Evolutionary conservation across 2,888 invertebrate species (phyloP).

Genomic region (Nemapogon koenigi): DNA sequence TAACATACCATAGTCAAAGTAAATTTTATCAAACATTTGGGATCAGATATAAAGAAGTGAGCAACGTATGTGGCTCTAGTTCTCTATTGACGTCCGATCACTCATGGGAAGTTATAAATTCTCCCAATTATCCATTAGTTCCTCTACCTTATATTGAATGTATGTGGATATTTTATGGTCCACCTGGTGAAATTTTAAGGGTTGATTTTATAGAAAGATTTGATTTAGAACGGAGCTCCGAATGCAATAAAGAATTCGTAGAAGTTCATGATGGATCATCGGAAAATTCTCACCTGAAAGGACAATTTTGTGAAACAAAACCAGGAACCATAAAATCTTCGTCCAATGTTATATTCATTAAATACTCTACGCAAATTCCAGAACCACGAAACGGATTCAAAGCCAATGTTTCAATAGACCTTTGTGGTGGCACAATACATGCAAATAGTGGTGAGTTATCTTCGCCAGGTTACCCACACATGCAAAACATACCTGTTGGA

Average conservation of each 20-base stretch:
- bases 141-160: constrained; percentile 85
- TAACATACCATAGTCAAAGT: constrained; percentile 24
- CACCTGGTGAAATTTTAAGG: constrained; percentile 75
- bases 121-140: constrained; percentile 83
- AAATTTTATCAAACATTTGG: constrained; percentile 38
- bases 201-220: constrained; percentile 80
- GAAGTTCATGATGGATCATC: constrained; percentile 88
- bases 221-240: constrained; percentile 57
- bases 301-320: constrained; percentile 66
- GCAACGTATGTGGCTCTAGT: constrained; percentile 72
- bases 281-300: constrained; percentile 68
- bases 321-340: constrained; percentile 69
- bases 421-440: constrained; percentile 69
- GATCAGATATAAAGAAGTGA: constrained; percentile 66
- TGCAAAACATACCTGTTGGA: constrained; percentile 54
- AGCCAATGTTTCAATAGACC: constrained; percentile 70
- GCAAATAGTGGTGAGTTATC: constrained; percentile 65
- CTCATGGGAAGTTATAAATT: constrained; percentile 63
- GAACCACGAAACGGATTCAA: constrained; percentile 82
- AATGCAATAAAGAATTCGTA: constrained; percentile 67
- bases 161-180: constrained; percentile 77
- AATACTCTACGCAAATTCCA: constrained; percentile 71
- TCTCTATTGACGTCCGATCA: constrained; percentile 58
- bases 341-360: constrained; percentile 72
- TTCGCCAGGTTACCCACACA: constrained; percentile 73